Percentiles rank a stretch among this genome's conserved stretches.
Evolutionary conservation across 2,113 vertebrate species (phyloP).

Genomic region (Enhydra lutris): DNA sequence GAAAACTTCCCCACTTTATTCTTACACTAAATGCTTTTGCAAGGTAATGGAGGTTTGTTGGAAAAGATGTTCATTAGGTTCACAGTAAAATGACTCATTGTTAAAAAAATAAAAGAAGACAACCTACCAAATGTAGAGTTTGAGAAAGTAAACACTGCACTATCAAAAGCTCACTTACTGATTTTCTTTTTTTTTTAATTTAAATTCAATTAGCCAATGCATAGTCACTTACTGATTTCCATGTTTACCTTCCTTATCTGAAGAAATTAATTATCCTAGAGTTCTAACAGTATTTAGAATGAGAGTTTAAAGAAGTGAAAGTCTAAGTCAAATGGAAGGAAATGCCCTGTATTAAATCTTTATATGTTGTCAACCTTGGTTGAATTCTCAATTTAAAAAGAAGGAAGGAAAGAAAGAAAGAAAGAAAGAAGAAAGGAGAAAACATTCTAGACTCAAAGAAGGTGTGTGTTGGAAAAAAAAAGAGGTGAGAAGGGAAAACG

Average conservation of each 20-base stretch:
- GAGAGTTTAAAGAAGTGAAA: background rate
- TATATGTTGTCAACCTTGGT: background rate
- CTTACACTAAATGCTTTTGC: constrained; percentile 11
- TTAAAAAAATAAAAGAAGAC: background rate
- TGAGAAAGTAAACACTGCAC: background rate
- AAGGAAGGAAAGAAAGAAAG: background rate
- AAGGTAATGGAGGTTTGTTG: constrained; percentile 50
- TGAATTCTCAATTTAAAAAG: background rate
- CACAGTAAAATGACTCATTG: constrained; percentile 21
- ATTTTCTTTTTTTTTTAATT: background rate
- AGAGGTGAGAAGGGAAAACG: background rate
- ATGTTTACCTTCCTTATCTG: background rate
- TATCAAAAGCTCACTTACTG: background rate
- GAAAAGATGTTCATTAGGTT: constrained; percentile 20
- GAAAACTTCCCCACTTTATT: constrained; percentile 29
- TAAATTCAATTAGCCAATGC: background rate
- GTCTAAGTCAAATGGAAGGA: background rate
- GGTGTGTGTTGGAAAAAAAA: background rate
- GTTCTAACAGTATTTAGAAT: background rate
- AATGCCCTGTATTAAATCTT: background rate
- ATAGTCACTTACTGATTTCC: background rate
- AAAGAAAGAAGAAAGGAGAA: background rate
- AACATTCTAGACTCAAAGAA: background rate
- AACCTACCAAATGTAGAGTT: background rate
- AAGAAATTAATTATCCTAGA: background rate